Evolutionary conservation across 2,797 vertebrate species (phyloP).

Genomic region (Limosa lapponica): DNA sequence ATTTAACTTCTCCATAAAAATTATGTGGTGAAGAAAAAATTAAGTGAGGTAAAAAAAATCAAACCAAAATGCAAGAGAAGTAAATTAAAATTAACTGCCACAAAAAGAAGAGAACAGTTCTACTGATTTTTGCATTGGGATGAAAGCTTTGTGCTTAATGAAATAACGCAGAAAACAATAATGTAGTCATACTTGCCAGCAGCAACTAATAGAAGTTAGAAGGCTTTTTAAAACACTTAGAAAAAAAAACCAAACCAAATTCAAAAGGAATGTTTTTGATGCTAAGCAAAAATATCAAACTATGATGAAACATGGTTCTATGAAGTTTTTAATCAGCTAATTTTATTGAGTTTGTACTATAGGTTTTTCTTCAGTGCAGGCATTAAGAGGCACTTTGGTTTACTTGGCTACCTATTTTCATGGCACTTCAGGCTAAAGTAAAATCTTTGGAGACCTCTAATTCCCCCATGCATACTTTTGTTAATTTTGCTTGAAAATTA

Average conservation of each 20-base stretch:
- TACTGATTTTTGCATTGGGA: background rate
- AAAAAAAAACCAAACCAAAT: background rate
- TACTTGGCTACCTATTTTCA: background rate
- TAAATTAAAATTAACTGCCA: background rate
- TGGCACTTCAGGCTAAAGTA: background rate
- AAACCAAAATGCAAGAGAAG: background rate
- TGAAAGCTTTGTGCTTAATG: background rate
- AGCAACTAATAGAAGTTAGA: no score
- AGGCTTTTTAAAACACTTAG: no score
- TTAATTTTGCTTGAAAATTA: background rate
- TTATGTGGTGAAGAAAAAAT: background rate
- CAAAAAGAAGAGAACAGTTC: background rate
- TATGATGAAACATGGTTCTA: background rate
- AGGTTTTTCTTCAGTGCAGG: background rate
- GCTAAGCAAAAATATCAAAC: background rate
- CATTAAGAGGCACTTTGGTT: background rate
- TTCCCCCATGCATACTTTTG: no score
- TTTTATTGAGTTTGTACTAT: rapidly evolving
- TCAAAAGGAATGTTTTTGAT: background rate
- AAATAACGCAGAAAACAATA: background rate
- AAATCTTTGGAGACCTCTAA: background rate
- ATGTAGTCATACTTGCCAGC: background rate
- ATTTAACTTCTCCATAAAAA: background rate
- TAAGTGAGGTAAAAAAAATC: background rate
- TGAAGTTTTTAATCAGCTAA: background rate